Base-by-base conservation (phyloP, 2,113 vertebrate species). In the Zapus hudsonius region DNA sequence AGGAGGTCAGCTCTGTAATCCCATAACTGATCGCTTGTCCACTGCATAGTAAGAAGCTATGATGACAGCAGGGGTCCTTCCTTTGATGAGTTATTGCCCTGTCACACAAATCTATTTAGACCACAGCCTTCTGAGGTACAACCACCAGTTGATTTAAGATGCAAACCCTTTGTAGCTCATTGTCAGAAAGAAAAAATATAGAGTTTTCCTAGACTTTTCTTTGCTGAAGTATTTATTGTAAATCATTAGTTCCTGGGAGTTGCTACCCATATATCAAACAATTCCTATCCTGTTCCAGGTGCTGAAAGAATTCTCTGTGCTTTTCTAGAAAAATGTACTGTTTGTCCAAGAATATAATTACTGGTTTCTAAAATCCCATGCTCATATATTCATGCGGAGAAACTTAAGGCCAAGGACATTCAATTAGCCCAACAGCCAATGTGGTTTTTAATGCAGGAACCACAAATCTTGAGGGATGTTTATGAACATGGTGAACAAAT, bases 141-240 rank as follows among this genome's bases (percentile, higher is more conserved):
- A 73, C 91, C 81, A 95, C 69, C 31, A 85, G 74, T 29, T 97
- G 96, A 96, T 96, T 96, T 79, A 96, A 96, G 93, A 97, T 91
- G 61, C 75, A 96, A 94, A 72, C 52, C 40, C 95, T 96, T 95
- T 91, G 80, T 93, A 97, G 27, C 66, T 95, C 84, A 17, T 67
- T 97, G 69, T 61, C 94, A 96, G 69, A 89, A 90, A 94, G 84
- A 92, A 88, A 74, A 97, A 97, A 84, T 83, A 96, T 80, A 72
- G 69, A 63, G 84, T 94, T 95, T 96, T 95, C 33, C 47, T 63
- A 94, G 80, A 97, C 75, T 97, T 97, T 96, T 93, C 67, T 95
- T 97, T 95, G 67, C 57, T 88, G 59, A 96, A 97, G 66, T 93
- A 97, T 92, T 96, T 97, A 92, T 67, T 96, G 81, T 88, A 97